Evolutionary conservation across 2,888 invertebrate genomes (phyloP).

Genomic region (Tenthredo notha): DNA sequence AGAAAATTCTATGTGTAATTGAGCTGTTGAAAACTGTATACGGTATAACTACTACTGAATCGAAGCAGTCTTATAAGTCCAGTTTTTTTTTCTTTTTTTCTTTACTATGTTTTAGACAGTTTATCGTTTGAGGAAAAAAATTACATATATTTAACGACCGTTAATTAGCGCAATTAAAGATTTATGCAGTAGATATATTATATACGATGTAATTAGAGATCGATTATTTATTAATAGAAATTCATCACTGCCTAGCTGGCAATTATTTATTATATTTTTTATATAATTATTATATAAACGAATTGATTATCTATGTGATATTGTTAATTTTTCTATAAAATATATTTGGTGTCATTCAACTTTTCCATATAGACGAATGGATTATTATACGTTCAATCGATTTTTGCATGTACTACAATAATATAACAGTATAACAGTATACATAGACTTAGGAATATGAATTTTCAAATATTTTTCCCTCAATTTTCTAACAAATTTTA

Average conservation of each 20-base stretch:
- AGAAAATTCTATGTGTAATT: constrained; percentile 3
- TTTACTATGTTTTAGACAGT: neutral
- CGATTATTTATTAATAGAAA: neutral
- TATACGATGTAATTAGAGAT: neutral
- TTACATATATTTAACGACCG: neutral
- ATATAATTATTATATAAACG: neutral
- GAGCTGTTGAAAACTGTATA: constrained; percentile 3
- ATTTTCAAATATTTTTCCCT: too few relatives aligned
- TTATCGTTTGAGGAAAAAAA: neutral
- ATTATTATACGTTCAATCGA: neutral
- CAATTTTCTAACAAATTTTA: too few relatives aligned
- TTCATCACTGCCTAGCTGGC: neutral
- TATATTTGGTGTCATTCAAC: too few relatives aligned
- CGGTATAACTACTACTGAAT: neutral
- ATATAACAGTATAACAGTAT: neutral
- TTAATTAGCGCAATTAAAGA: neutral
- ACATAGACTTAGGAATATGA: too few relatives aligned
- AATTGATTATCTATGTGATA: neutral
- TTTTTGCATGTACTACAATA: neutral
- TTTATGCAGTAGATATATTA: neutral
- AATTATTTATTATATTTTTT: neutral
- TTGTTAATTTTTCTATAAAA: too few relatives aligned
- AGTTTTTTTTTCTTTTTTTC: neutral
- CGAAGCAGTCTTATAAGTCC: neutral
- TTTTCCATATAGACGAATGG: too few relatives aligned